These are phyloP conservation scores for Symphodus melops DNA, from an alignment of 2,113 vertebrate species.

Conservation along the genomic window DNA sequence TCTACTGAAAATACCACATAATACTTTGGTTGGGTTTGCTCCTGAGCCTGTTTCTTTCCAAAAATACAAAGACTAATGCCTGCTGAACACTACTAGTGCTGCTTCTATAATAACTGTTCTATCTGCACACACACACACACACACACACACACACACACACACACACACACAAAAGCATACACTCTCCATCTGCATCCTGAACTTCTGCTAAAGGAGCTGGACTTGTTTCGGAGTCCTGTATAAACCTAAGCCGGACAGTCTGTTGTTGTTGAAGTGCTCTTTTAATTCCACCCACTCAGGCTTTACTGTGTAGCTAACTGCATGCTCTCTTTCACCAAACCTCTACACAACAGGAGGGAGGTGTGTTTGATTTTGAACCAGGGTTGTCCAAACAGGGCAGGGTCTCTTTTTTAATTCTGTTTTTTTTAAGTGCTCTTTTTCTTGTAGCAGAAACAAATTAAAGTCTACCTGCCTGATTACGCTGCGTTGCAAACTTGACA, in stretches of 20 bases:
- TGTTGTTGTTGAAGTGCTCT: slow-evolving; percentile 70
- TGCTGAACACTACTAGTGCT: slow-evolving; percentile 61
- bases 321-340: slow-evolving; percentile 41
- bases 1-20: not conserved
- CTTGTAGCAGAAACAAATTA: slow-evolving; percentile 51
- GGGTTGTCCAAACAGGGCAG: slow-evolving; percentile 17
- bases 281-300: slow-evolving; percentile 51
- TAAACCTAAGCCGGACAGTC: slow-evolving; percentile 37
- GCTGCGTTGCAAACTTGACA: not conserved
- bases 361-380: slow-evolving; percentile 39
- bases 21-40: slow-evolving; percentile 24
- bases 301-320: slow-evolving; percentile 56
- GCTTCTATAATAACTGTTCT: slow-evolving; percentile 44
- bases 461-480: slow-evolving; percentile 15
- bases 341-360: slow-evolving; percentile 9
- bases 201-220: slow-evolving; percentile 32
- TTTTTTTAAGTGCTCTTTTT: slow-evolving; percentile 66
- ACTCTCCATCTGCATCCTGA: slow-evolving; percentile 30
- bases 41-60: slow-evolving; percentile 31
- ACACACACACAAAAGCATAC: slow-evolving; percentile 2
- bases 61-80: slow-evolving; percentile 35
- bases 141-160: slow-evolving; percentile 14
- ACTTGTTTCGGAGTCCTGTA: slow-evolving; percentile 22
- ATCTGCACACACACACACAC: slow-evolving; percentile 15
- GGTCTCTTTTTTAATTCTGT: slow-evolving; percentile 22